Evolutionary conservation across 1,140 invertebrate genomes (phyloP).

Genomic region (Trichogramma pretiosum): DNA sequence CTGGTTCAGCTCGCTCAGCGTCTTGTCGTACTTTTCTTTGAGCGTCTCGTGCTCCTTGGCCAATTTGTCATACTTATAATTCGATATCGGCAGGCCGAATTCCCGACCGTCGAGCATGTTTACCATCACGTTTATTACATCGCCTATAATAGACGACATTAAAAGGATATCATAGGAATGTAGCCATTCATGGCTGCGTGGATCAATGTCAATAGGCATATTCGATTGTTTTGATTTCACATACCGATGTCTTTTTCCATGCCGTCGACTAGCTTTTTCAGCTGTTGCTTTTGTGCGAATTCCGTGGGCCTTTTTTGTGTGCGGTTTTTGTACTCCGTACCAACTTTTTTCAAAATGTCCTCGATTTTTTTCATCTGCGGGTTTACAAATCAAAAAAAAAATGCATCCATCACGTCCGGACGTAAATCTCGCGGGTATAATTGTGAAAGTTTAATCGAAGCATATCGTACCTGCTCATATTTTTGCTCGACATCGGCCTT

Average conservation of each 20-base stretch:
- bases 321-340: constrained; percentile 54
- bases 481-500: constrained; percentile 64
- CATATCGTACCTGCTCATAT: constrained; percentile 56
- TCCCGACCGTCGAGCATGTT: constrained; percentile 45
- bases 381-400: constrained; percentile 5
- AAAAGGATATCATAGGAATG: too few species aligned
- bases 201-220: too few species aligned
- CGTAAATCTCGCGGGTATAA: constrained; percentile 1
- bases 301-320: constrained; percentile 62
- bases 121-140: constrained; percentile 54
- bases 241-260: constrained; percentile 70
- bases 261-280: constrained; percentile 70
- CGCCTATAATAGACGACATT: constrained; percentile 39
- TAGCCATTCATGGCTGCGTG: neutral
- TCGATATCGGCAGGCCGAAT: constrained; percentile 31
- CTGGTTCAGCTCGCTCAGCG: constrained; percentile 35
- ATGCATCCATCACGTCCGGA: neutral
- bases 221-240: too few species aligned
- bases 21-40: constrained; percentile 37
- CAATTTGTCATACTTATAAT: constrained; percentile 35
- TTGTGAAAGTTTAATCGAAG: too few species aligned
- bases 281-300: constrained; percentile 58
- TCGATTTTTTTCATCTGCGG: constrained; percentile 53
- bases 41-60: constrained; percentile 36
- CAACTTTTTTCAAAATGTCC: constrained; percentile 52